These are phyloP conservation scores for Clistopyga incitator DNA, from an alignment of 2,888 invertebrate species.

Conservation along the genomic window DNA sequence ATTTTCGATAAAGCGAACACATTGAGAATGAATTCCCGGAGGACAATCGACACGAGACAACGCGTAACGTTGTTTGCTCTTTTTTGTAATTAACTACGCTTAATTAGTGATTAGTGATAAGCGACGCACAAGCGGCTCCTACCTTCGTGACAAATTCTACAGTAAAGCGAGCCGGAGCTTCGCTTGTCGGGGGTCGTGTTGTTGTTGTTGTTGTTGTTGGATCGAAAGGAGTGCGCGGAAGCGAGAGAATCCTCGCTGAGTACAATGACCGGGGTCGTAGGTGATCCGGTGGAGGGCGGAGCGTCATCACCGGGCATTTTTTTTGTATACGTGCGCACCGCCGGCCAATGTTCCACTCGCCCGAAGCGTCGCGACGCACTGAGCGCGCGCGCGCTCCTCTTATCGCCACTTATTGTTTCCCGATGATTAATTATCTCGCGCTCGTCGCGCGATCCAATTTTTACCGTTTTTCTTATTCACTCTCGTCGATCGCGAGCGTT, in stretches of 20 bases:
- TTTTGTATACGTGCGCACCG: background rate
- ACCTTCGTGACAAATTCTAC: slow-evolving; percentile 86
- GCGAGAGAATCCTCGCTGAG: slow-evolving; percentile 49
- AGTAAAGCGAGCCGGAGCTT: slow-evolving; percentile 72
- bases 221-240: slow-evolving; percentile 30
- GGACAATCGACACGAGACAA: too few species aligned
- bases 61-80: too few species aligned
- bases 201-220: slow-evolving; percentile 48
- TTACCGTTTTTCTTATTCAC: background rate
- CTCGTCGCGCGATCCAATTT: slow-evolving; percentile 28
- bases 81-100: too few species aligned
- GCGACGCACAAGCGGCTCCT: slow-evolving; percentile 14
- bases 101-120: background rate
- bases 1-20: too few species aligned
- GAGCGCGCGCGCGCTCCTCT: too few species aligned
- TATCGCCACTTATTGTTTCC: slow-evolving; percentile 48
- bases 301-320: slow-evolving; percentile 5
- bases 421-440: slow-evolving; percentile 54
- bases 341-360: slow-evolving; percentile 8
- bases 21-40: too few species aligned
- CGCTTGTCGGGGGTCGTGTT: slow-evolving; percentile 67
- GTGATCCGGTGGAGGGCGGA: slow-evolving; percentile 37
- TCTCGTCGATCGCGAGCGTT: background rate
- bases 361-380: slow-evolving; percentile 17
- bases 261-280: slow-evolving; percentile 42